Percentiles rank a stretch among this genome's conserved stretches.
Evolutionary conservation across 1,140 invertebrate genomes (phyloP).

Genomic region (Heliconius hewitsoni): DNA sequence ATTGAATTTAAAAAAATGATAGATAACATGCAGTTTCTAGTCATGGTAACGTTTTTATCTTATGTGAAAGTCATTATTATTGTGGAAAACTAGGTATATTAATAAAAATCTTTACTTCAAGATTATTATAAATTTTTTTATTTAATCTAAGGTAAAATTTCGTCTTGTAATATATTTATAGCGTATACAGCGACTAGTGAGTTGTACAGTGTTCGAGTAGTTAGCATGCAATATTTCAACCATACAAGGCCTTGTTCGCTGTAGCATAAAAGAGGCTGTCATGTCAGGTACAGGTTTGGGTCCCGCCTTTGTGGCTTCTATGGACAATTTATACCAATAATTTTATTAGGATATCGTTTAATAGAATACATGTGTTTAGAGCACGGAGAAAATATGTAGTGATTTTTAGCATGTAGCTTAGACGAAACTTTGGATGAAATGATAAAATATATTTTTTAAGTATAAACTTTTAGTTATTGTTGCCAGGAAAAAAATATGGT

Average conservation of each 20-base stretch:
- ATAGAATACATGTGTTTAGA: not conserved
- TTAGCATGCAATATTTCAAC: conserved; percentile 10
- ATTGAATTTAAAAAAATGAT: no score
- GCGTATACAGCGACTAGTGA: not conserved
- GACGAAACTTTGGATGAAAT: no score
- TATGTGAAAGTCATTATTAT: no score
- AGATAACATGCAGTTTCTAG: no score
- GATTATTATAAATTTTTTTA: no score
- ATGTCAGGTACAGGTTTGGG: conserved; percentile 43
- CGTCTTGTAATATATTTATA: not conserved
- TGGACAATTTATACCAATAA: not conserved
- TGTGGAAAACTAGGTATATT: no score
- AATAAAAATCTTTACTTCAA: no score
- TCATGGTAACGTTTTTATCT: no score
- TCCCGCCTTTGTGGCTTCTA: not conserved
- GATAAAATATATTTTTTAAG: no score
- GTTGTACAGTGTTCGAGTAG: not conserved
- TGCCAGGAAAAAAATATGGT: not conserved
- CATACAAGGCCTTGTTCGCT: conserved; percentile 34
- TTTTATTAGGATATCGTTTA: not conserved
- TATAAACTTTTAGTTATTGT: not conserved
- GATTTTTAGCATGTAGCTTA: no score
- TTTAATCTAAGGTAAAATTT: not conserved
- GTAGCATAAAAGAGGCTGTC: conserved; percentile 48
- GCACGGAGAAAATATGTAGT: no score